Evolutionary conservation across 2,113 vertebrate genomes (phyloP).

Genomic region (Archilochus colubris): DNA sequence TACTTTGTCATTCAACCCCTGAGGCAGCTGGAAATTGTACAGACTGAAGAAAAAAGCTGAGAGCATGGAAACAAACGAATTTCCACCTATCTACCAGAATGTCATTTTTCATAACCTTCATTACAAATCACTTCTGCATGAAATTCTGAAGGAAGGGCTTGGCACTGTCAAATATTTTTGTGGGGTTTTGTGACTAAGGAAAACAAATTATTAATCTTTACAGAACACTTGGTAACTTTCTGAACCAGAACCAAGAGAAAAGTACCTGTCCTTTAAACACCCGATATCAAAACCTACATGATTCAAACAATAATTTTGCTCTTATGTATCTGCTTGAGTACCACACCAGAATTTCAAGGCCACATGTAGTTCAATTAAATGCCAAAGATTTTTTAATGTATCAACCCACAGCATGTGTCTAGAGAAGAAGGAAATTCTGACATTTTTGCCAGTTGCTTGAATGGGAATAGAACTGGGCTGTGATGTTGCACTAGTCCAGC

Average conservation of each 20-base stretch:
- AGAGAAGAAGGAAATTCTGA: background rate
- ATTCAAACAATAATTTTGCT: background rate
- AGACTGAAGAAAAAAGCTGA: background rate
- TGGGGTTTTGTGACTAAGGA: background rate
- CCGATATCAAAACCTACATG: background rate
- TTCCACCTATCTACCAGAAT: constrained; percentile 7
- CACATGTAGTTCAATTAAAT: background rate
- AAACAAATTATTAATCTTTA: constrained; percentile 35
- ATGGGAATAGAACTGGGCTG: background rate
- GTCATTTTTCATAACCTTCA: constrained; percentile 28
- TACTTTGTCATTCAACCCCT: constrained; percentile 7
- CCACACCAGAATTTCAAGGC: background rate
- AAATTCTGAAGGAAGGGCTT: constrained; percentile 21
- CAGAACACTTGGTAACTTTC: constrained; percentile 6
- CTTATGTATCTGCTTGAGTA: background rate
- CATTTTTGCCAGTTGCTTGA: background rate
- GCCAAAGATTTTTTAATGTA: background rate
- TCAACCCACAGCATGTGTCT: background rate
- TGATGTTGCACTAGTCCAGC: background rate
- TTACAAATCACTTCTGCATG: constrained; percentile 20
- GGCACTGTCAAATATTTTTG: background rate
- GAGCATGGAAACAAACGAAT: background rate
- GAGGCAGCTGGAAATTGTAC: constrained; percentile 51
- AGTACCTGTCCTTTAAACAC: background rate
- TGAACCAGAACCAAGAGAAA: background rate